Base-by-base conservation (phyloP, 2,888 invertebrate species). In the Choreutis nemorana region DNA sequence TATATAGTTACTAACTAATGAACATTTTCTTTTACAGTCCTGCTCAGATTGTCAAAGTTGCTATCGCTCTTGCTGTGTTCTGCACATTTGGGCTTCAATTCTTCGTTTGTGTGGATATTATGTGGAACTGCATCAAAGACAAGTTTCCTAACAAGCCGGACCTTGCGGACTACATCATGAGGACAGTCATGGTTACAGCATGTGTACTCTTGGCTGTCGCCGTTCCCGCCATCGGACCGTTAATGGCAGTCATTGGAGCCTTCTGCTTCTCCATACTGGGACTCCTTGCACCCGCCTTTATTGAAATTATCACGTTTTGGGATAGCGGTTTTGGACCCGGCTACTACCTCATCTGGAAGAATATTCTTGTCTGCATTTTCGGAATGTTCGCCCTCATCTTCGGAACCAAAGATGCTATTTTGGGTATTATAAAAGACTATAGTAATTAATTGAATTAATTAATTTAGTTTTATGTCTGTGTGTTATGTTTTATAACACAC, bases 71-170 rank as follows among this genome's bases (percentile, higher is more conserved):
- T 25, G 94, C 96, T 5, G 94, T 99, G 1, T 95, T 91, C 68
- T 90, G 95, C 64, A 94, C 97, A 0, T 98, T 96, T 59, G 95
- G 94, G 4, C 85, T 99, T 9, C 97, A 98, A 72, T 96, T 97
- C 72, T 98, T 91, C 73, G 97, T 99, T 9, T 96, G 97, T 60
- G 82, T 97, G 32, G 92, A 93, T 53, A 94, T 98, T 42, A 87
- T 88, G 37, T 96, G 95, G 94, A 90, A 89, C 48, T 81, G 81
- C 29, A 78, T 97, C 29, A 89, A 92, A 55, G 86, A 90, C 1
- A 83, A 80, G 40, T 89, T 85, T 61, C 81, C 82, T 14, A 87
- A 87, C 50, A 83, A 84, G 26, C 86, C 87, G 4, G 62, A 81
- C 11, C 50, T 89, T 8, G 86, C 87, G 3, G 92, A 95, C 60